Evolutionary conservation across 2,888 invertebrate genomes (phyloP), one percentile per base, ranked within the genome.

Genomic region (Lepeophtheirus nordmannii): DNA sequence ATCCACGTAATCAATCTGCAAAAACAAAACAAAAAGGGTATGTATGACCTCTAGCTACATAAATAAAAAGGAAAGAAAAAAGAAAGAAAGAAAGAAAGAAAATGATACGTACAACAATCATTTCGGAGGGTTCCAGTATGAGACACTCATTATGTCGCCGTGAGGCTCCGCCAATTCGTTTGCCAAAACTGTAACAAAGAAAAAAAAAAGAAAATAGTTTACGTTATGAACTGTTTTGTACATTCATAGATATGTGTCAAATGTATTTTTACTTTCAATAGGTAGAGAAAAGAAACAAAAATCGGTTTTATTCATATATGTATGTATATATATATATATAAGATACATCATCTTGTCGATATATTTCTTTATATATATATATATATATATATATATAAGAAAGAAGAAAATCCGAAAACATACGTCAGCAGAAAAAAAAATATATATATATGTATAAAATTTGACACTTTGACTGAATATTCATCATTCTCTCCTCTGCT

Each of bases 51-150:
- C 14, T 11, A 41, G 11, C 46, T 41, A 41, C 11, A 41, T 41
- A 41, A 11, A 41, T 14, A 53, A 53, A 53, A 53, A 53, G 2
- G 53, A 53, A 17, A 53, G 5, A 53, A 53, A 5, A 5, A 17
- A 1, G n/a, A 17, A n/a, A 17, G 8, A 3, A 8, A 53, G n/a
- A 1, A 17, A 53, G n/a, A 8, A 30, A 30, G 30, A 5, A 30
- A 30, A 30, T n/a, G 7, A 41, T 70, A 84, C 86, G 83, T 76
- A 87, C 87, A 78, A 85, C 86, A 74, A 89, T 85, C 86, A 89
- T 86, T 80, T 88, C 88, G 72, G 87, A 87, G 69, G 86, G 83
- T 76, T 89, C 88, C 75, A 88, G 80, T 69, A 87, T 85, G 76
- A 89, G 83, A 76, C 89, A 89, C 76, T 88, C 87, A 78, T 86